phyloP scores from a whole-genome alignment of 2,797 vertebrate species.

The Microhierax caerulescens region DNA sequence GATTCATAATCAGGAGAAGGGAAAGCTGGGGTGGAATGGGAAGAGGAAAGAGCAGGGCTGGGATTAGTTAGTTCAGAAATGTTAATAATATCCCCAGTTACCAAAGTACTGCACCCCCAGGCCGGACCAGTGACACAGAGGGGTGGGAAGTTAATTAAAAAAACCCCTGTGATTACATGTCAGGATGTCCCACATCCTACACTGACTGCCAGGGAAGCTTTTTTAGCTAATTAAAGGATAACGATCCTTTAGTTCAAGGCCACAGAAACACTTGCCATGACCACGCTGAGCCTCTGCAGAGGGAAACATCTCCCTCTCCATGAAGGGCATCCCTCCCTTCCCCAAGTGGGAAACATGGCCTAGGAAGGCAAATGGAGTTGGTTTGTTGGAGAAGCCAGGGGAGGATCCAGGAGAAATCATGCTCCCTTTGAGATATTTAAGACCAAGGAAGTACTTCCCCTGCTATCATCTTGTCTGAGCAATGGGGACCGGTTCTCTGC shows the following conservation, averaged over 20 bases:
- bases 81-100: background rate
- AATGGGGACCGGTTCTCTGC: fast-evolving
- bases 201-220: background rate
- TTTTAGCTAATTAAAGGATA: background rate
- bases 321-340: background rate
- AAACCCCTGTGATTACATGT: background rate
- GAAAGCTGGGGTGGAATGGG: background rate
- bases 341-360: background rate
- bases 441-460: background rate
- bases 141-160: background rate
- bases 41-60: background rate
- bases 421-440: background rate
- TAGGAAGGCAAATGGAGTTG: fast-evolving
- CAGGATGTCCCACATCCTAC: background rate
- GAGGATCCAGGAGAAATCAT: background rate
- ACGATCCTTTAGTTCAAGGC: background rate
- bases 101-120: background rate
- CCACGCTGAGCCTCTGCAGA: background rate
- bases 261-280: background rate
- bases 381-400: background rate
- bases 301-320: background rate
- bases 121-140: fast-evolving
- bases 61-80: background rate
- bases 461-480: background rate
- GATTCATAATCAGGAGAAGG: fast-evolving